Percentiles rank a stretch among this genome's conserved stretches.
phyloP scores from a whole-genome alignment of 2,888 invertebrate genomes.

The Phania funesta region DNA sequence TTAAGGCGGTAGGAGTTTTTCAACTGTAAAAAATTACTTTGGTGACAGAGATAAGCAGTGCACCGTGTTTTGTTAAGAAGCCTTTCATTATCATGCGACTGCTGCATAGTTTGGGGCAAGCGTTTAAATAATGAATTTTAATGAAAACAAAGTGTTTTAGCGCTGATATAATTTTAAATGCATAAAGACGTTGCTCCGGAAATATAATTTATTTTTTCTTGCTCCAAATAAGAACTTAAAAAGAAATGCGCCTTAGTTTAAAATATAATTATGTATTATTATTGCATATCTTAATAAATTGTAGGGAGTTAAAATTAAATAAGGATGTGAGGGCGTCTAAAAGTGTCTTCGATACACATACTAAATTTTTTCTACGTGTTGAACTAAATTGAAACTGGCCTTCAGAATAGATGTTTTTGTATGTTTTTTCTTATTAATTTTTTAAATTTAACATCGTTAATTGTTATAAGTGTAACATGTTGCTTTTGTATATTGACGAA shows the following conservation, averaged over 20 bases:
- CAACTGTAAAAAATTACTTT: too few species aligned
- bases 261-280: constrained; percentile 55
- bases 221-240: constrained; percentile 41
- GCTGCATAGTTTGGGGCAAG: too few species aligned
- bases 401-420: constrained; percentile 33
- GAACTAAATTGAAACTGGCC: constrained; percentile 43
- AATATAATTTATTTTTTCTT: constrained; percentile 50
- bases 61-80: too few species aligned
- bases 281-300: constrained; percentile 41
- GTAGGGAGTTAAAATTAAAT: constrained; percentile 40
- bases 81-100: too few species aligned
- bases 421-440: constrained; percentile 43
- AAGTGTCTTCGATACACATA: constrained; percentile 3
- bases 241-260: constrained; percentile 52
- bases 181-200: constrained; percentile 49
- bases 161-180: constrained; percentile 53
- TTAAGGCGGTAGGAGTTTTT: too few species aligned
- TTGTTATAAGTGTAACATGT: constrained; percentile 55
- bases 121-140: too few species aligned
- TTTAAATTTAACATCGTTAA: constrained; percentile 53
- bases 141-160: too few species aligned
- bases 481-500: constrained; percentile 47
- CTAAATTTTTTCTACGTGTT: not conserved
- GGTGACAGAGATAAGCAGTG: too few species aligned
- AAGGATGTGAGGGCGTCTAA: not conserved